These are phyloP conservation scores for Drosophila sechellia DNA, from an alignment of 1,140 invertebrate species.

Conservation along the genomic window DNA sequence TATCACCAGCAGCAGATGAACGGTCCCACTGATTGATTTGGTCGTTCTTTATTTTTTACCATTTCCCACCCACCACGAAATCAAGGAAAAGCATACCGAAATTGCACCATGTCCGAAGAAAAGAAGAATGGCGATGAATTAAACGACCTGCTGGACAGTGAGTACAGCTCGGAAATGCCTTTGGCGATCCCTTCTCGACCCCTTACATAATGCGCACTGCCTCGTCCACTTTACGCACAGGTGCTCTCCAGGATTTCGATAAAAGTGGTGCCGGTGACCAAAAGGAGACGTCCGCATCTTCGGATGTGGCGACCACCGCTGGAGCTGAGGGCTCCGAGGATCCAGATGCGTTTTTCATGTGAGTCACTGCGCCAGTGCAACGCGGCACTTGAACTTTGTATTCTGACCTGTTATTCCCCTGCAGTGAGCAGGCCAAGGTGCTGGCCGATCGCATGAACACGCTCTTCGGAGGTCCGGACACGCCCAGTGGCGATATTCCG, in stretches of 20 bases:
- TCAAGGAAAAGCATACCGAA: conserved; percentile 17
- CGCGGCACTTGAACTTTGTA: conserved; percentile 61
- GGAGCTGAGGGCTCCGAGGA: conserved; percentile 35
- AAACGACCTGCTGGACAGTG: conserved; percentile 40
- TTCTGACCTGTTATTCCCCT: conserved; percentile 22
- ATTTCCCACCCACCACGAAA: conserved; percentile 15
- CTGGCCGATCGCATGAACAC: conserved; percentile 80
- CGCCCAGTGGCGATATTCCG: conserved; percentile 71
- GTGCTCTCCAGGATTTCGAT: conserved; percentile 86
- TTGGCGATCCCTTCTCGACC: no score
- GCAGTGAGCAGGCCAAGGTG: conserved; percentile 81
- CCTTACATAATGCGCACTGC: conserved; percentile 47
- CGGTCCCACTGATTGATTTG: conserved; percentile 1
- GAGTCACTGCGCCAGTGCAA: conserved; percentile 25
- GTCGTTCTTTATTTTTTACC: conserved; percentile 4
- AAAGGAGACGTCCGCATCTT: conserved; percentile 36
- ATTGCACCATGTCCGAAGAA: conserved; percentile 72
- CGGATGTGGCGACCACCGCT: conserved; percentile 24
- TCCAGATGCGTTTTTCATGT: conserved; percentile 77
- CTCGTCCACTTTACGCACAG: conserved; percentile 56
- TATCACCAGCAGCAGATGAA: not conserved
- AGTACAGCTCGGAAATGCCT: conserved; percentile 10
- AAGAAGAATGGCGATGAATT: conserved; percentile 64
- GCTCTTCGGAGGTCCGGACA: conserved; percentile 77
- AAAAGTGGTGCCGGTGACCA: conserved; percentile 60